Evolutionary conservation across 1,140 invertebrate genomes (phyloP).

Genomic region (Zophobas atratus): DNA sequence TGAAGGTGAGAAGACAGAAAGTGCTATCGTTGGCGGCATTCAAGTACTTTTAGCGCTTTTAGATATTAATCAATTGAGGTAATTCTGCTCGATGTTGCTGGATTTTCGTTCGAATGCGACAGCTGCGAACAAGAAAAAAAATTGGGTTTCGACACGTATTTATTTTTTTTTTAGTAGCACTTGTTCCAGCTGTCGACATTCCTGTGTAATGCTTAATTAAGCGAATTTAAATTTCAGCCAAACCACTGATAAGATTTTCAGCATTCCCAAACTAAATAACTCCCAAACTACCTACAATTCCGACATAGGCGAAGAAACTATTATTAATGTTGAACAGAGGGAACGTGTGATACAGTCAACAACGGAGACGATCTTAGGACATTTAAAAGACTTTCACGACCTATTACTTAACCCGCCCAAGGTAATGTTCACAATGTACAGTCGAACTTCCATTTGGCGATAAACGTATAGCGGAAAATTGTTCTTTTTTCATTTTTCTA

Average conservation of each 20-base stretch:
- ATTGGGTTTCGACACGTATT: conserved; percentile 4
- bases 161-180: background rate
- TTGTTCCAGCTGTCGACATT: too few relatives aligned
- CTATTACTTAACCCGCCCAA: conserved; percentile 82
- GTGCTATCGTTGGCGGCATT: conserved; percentile 84
- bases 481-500: conserved; percentile 33
- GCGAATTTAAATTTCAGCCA: background rate
- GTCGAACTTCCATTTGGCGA: too few relatives aligned
- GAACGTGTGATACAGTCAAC: conserved; percentile 73
- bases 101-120: too few relatives aligned
- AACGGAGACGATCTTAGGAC: conserved; percentile 76
- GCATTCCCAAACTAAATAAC: conserved; percentile 58
- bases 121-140: background rate
- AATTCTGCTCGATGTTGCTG: conserved; percentile 20
- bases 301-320: conserved; percentile 63
- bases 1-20: conserved; percentile 78
- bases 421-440: conserved; percentile 68
- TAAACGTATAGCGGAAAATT: too few relatives aligned
- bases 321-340: conserved; percentile 69
- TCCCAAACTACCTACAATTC: conserved; percentile 58
- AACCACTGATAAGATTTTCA: conserved; percentile 33
- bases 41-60: conserved; percentile 83
- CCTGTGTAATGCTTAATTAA: too few relatives aligned
- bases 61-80: conserved; percentile 69
- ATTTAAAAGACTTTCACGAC: conserved; percentile 81